phyloP scores from a whole-genome alignment of 2,888 invertebrate genomes.

The Thalpophila matura region DNA sequence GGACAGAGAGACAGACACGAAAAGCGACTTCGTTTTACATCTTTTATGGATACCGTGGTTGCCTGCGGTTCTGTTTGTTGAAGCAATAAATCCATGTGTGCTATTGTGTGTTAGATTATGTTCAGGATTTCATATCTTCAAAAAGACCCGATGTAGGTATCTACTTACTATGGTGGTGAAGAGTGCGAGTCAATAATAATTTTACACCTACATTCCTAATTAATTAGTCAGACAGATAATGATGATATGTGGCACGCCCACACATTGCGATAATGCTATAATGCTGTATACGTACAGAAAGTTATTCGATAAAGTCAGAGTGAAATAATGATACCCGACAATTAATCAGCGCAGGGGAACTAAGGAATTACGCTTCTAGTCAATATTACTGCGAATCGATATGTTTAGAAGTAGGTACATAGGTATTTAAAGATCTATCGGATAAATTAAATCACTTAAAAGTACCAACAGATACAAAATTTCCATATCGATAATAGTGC shows the following conservation, averaged over 20 bases:
- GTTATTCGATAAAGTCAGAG: constrained; percentile 15
- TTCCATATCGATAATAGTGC: constrained; percentile 25
- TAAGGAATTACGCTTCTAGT: too few species aligned
- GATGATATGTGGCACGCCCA: constrained; percentile 34
- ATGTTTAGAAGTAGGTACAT: background rate
- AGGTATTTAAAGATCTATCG: background rate
- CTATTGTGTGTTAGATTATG: background rate
- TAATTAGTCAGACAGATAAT: constrained; percentile 40
- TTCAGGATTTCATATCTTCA: constrained; percentile 31
- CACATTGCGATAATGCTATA: constrained; percentile 36
- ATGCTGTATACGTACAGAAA: constrained; percentile 9
- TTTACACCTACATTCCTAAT: constrained; percentile 49
- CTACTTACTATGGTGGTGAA: constrained; percentile 9
- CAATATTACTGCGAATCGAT: too few species aligned
- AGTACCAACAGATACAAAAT: background rate
- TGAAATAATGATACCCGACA: too few species aligned
- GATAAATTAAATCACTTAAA: background rate
- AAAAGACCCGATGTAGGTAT: constrained; percentile 27
- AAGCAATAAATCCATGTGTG: constrained; percentile 2
- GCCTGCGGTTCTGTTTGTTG: constrained; percentile 1
- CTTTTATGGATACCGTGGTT: background rate
- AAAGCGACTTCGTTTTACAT: background rate
- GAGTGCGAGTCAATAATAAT: constrained; percentile 35
- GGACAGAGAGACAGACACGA: background rate
- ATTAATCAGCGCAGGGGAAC: too few species aligned